Base-by-base conservation (phyloP, 2,797 vertebrate genomes). In the Phataginus tricuspis region DNA sequence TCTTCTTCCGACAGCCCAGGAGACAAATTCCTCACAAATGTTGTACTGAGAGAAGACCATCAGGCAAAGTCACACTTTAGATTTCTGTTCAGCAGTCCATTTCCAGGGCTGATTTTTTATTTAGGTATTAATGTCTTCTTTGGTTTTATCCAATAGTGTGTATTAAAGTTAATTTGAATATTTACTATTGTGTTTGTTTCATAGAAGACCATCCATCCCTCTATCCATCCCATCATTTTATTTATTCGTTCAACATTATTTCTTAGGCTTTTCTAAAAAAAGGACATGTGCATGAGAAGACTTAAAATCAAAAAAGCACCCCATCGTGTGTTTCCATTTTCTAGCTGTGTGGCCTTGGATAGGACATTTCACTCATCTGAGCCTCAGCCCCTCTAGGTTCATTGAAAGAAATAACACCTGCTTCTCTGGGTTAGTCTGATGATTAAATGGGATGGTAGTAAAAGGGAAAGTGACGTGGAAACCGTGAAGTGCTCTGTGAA, bases 401-500 rank as follows among this genome's bases (percentile, higher is more conserved):
- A 85, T 25, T 23, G 14, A 27, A 68, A 25, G 42, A 85, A 85
- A 75, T n/a, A 95, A 57, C 63, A 45, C 23, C 63, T 71, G 12
- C n/a, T 72, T 31, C 34, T 92, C 71, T 80, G 42, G 11, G 9
- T 45, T 84, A 66, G 34, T 82, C 57, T 86, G 45, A 53, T 75
- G 69, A 45, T 53, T 42, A 8, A 31, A n/a, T 42, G 15, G 89
- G 61, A 72, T 19, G 0, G 6, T 63, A 42, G 57, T 18, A 14
- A 66, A 66, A 84, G n/a, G 61, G 19, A 80, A 90, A n/a, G 5
- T 90, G 39, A 84, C 55, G 51, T 77, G 69, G 71, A 95, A 93
- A 66, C 49, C 34, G 23, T 83, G n/a, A 94, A 86, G 25, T 39
- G 19, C 64, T 61, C 3, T 90, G 59, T 27, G 57, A 34, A 72